Percentiles rank a stretch among this genome's conserved stretches.
Evolutionary conservation across 2,888 invertebrate genomes (phyloP).

Genomic region (Eremobia ochroleuca): DNA sequence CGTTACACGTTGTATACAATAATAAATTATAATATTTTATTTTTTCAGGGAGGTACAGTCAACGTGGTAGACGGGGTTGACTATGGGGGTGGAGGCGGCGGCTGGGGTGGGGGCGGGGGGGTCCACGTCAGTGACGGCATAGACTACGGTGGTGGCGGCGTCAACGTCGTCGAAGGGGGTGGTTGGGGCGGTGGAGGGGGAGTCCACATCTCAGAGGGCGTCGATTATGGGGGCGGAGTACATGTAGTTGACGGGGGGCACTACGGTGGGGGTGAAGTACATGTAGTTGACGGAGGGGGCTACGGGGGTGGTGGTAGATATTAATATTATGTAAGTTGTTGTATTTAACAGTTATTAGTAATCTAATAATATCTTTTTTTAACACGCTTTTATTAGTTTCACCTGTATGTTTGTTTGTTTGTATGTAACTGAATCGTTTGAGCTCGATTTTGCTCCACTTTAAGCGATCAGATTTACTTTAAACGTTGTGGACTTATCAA

Average conservation of each 20-base stretch:
- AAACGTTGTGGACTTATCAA: too few relatives aligned
- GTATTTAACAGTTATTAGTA: not conserved
- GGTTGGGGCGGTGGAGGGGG: constrained; percentile 28
- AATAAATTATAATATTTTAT: constrained; percentile 1
- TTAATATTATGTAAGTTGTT: constrained; percentile 8
- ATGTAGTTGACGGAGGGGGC: constrained; percentile 2
- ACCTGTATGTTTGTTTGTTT: too few relatives aligned
- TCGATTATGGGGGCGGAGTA: constrained; percentile 28
- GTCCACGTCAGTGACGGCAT: constrained; percentile 30
- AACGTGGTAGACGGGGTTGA: constrained; percentile 19
- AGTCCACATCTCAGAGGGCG: constrained; percentile 28
- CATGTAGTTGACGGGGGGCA: constrained; percentile 20
- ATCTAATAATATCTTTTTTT: too few relatives aligned
- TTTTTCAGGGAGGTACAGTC: constrained; percentile 29
- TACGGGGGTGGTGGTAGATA: constrained; percentile 23
- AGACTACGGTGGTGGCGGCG: constrained; percentile 34
- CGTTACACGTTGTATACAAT: too few relatives aligned
- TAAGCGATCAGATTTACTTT: too few relatives aligned
- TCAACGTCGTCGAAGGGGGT: constrained; percentile 2
- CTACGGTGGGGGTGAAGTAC: constrained; percentile 11
- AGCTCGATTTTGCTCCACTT: too few relatives aligned
- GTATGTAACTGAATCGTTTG: too few relatives aligned
- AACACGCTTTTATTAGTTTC: too few relatives aligned
- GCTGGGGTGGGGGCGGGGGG: constrained; percentile 19
- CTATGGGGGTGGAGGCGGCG: constrained; percentile 22